Evolutionary conservation across 2,888 invertebrate species (phyloP), one percentile per base, ranked within the genome.

Genomic region (Crocallis elinguaria): DNA sequence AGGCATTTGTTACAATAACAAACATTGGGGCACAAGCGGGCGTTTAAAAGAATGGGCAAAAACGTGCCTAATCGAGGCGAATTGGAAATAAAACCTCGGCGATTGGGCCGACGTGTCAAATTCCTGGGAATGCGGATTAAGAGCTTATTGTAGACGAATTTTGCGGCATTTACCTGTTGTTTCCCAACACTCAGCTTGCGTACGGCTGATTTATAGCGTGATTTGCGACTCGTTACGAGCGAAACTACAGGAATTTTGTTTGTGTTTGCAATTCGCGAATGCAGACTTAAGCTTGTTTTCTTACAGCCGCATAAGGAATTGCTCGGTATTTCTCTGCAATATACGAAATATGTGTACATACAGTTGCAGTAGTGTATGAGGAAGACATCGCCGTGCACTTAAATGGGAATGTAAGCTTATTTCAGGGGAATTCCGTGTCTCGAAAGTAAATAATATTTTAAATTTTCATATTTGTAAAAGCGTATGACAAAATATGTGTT

Each of bases 1-100:
- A 81, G 80, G 79, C 77, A 76, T 82, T 85, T 77, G 80, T 77
- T 84, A 81, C 81, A 83, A 88, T 86, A 88, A 86, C 86, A 88
- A 86, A 84, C 82, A 80, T 70, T 69, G 73, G 73, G 74, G 73
- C 66, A 71, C 61, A 72, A 54, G 67, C 64, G 60, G 53, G 72
- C 68, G 70, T 69, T 64, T 67, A 61, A 57, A 58, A 64, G 70
- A 68, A 70, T 67, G 69, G 66, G 76, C 73, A 73, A 73, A 79
- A 79, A 86, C 85, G 86, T 86, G 86, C 82, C 75, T 76, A 85
- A 86, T 83, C 83, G 81, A 69, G 69, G 65, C 59, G 71, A 71
- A 74, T 76, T 74, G 66, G 74, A 78, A 79, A 83, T 77, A 77
- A 79, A 78, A 75, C 68, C 73, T 66, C 68, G 61, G 68, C 69